A percentile compares a stretch with the other conserved stretches of the same genome.
phyloP scores from a whole-genome alignment of 2,797 vertebrate genomes.

The Nasua narica region DNA sequence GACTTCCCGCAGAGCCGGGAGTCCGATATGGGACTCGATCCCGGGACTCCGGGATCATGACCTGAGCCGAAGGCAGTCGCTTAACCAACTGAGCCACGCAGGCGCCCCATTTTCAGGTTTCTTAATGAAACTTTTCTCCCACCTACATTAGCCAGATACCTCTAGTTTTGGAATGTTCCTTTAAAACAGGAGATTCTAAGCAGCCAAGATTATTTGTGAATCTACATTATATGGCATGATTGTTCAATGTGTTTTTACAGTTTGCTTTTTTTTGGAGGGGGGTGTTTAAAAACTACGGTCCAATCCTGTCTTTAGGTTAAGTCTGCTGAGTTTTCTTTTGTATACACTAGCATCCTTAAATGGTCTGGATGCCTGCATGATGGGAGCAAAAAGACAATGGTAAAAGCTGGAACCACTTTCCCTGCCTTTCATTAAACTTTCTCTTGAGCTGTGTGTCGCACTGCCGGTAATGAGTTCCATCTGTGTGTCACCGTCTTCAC shows the following conservation, averaged over 20 bases:
- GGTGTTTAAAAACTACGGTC: not conserved
- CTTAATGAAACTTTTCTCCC: slow-evolving; percentile 26
- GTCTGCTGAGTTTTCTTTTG: not conserved
- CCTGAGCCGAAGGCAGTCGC: no score
- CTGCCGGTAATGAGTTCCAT: slow-evolving; percentile 70
- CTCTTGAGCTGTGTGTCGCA: slow-evolving; percentile 53
- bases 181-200: not conserved
- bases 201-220: not conserved
- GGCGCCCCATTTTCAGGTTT: not conserved
- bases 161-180: slow-evolving; percentile 14
- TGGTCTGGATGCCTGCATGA: not conserved
- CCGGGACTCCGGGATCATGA: no score
- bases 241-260: not conserved
- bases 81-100: no score
- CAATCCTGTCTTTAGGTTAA: not conserved
- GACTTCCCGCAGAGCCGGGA: no score
- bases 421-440: slow-evolving; percentile 71
- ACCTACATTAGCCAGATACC: not conserved
- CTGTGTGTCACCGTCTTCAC: slow-evolving; percentile 65
- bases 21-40: no score
- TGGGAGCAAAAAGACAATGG: slow-evolving; percentile 54
- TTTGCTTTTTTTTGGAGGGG: not conserved
- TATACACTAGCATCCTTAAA: not conserved
- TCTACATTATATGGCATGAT: not conserved
- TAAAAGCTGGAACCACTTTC: slow-evolving; percentile 56